Evolutionary conservation across 2,113 vertebrate species (phyloP), one percentile per base, ranked within the genome.

Genomic region (Martes martes): DNA sequence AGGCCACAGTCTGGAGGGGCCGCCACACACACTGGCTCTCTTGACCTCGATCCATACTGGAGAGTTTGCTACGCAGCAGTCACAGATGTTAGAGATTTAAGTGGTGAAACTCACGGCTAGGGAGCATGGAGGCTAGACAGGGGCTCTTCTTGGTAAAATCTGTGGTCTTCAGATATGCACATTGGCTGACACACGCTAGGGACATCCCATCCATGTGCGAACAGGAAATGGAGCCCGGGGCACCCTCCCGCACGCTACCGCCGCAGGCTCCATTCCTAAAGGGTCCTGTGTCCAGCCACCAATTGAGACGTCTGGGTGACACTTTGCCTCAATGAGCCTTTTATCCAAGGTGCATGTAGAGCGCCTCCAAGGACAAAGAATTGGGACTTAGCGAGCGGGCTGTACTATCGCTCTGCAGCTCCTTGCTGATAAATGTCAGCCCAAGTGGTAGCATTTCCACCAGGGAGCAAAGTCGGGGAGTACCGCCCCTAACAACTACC

Each of bases 211-310:
- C 50, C 47, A 19, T 21, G 50, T 1, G 15, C 1, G 50, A 71
- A 13, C 24, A 13, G 10, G 50, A n/a, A 11, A 13, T n/a, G 42
- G 28, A 5, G 13, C 31, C 42, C 1, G 1, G 11, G 2, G 13
- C 0, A 2, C 21, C 83, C 31, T 65, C 11, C 63, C 19, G 19
- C 18, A 19, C 1, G 5, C 65, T 23, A 16, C 15, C 0, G 1
- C 67, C 3, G 0, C 11, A 63, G 28, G 6, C 39, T 31, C 16
- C 1, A 18, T 31, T 57, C 24, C 16, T 39, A 55, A 88, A 11
- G 15, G n/a, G 59, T 15, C 36, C 65, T 52, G 9, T 26, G 47
- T 88, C 65, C 67, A 73, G 85, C n/a, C 36, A 18, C 50, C 4
- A 7, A 50, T 7, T 88, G 47, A 5, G 16, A 73, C 6, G n/a